Evolutionary conservation across 1,140 invertebrate species (phyloP), one percentile per base, ranked within the genome.

Genomic region (Brevipalpus yothersi): DNA sequence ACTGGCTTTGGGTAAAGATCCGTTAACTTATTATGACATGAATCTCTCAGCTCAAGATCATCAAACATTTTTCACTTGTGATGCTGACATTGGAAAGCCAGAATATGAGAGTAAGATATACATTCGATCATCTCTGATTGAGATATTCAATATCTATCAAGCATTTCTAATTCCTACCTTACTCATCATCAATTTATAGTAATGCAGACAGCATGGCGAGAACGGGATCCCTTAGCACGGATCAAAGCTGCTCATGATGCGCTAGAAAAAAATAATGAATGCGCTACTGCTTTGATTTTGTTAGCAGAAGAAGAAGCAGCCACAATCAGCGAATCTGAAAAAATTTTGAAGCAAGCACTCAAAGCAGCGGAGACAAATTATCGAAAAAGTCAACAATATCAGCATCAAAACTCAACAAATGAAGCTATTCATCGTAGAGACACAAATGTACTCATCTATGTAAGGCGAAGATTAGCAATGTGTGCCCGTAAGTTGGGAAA

Each of bases 11-110:
- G 84, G 83, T 64, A 92, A 91, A 71, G 91, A 96, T 65, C 92
- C 93, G 0, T 74, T 97, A 31, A 97, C 94, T 0, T 97, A 93
- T 72, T 96, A 97, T 71, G 94, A 97, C 68, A 96, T 97, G 91
- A 98, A 97, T 72, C 73, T 98, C 10, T 94, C 91, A 1, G 92
- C 93, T 15, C 92, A 97, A 74, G 93, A 97, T 74, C 92, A 97
- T 73, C 93, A 97, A 71, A 94, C 89, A 11, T 95, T 95, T 73
- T 97, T 96, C 70, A 92, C 87, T 0, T 92, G 88, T 71, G 90
- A 93, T 71, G 80, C 81, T 59, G 89, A 94, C 72, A 76, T 76
- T 45, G 85, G 86, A 21, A 90, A 87, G 72, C 79, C 82, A 21
- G 91, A 93, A 69, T 93, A 92, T 73, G 88, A 94, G 75, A 86